Base-by-base conservation (phyloP, 1,140 invertebrate genomes). In the Phenacoccus solenopsis region DNA sequence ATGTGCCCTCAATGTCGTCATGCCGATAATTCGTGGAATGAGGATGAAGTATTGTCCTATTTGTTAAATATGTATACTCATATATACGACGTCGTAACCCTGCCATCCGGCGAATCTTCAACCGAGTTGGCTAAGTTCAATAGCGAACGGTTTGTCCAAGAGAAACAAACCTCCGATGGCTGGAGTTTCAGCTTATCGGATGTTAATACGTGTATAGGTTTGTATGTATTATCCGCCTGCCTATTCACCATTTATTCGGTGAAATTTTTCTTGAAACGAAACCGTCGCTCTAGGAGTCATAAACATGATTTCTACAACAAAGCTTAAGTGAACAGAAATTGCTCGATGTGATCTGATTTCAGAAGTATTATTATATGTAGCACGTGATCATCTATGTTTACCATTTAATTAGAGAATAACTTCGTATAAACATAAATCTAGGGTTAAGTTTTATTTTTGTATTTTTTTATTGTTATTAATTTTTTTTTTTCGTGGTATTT, bases 1-100 rank as follows among this genome's bases (percentile, higher is more conserved):
- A 79, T 84, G 69, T 97, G 95, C 79, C 81, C 85, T 0, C 75
- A 81, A 13, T 98, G 96, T 78, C 83, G 83, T 70, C 77, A 81
- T 13, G 73, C 76, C 1, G 79, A 71, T 7, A 70, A 84, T 70
- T 80, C 82, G 24, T 94, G 89, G 88, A 84, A 90, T 73, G 80
- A 86, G 72, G 78, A 79, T 0, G 82, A 87, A 70, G 90, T 96
- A 1, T 79, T 93, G 25, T 74, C 80, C 24, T 96, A 91, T 78
- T 78, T 98, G 9, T 85, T 87, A 69, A 81, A 79, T 28, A 86
- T 94, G 72, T 94, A 96, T 82, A 81, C 71, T 78, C 80, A 68
- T 75, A 78, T 68, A 3, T 27, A 64, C 13, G 4, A 64, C 22
- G 59, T 27, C 12, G 25, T 27, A 13, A 24, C 59, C 13, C 59